A percentile compares a stretch with the other conserved stretches of the same genome.
Conservation (phyloP, 2,888 invertebrate genomes). For the Cosmorhoe ocellata region DNA sequence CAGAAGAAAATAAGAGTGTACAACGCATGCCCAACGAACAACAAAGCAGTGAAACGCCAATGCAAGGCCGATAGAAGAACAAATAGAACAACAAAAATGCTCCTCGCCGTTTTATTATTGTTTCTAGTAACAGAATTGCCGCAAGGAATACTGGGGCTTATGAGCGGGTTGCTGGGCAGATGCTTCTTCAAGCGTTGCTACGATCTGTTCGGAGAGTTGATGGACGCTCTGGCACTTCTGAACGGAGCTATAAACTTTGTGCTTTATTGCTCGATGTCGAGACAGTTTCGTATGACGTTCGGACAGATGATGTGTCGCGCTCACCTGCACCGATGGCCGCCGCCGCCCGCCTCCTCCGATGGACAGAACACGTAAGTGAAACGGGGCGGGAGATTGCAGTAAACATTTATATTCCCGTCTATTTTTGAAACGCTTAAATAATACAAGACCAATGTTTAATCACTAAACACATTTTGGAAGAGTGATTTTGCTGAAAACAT, state of each 20-base stretch:
- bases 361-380: conserved; percentile 84
- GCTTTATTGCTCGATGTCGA: conserved; percentile 96
- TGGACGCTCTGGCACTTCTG: conserved; percentile 94
- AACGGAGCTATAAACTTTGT: conserved; percentile 97
- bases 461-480: conserved; percentile 5
- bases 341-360: conserved; percentile 82
- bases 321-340: conserved; percentile 70
- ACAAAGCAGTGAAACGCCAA: conserved; percentile 64
- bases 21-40: conserved; percentile 67
- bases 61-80: conserved; percentile 70
- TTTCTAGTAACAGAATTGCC: conserved; percentile 95
- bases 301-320: conserved; percentile 74
- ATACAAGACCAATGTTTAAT: not conserved
- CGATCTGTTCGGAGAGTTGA: conserved; percentile 90
- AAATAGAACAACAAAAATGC: conserved; percentile 94
- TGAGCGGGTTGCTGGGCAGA: conserved; percentile 77
- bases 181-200: conserved; percentile 92
- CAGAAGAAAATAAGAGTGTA: conserved; percentile 83
- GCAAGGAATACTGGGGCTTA: conserved; percentile 85
- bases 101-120: conserved; percentile 92
- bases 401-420: conserved; percentile 32
- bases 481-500: not conserved
- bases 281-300: conserved; percentile 89
- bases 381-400: conserved; percentile 15
- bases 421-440: conserved; percentile 32